These are phyloP conservation scores for Dorcus parallelipipedus DNA, from an alignment of 2,888 invertebrate genomes.

Conservation along the genomic window DNA sequence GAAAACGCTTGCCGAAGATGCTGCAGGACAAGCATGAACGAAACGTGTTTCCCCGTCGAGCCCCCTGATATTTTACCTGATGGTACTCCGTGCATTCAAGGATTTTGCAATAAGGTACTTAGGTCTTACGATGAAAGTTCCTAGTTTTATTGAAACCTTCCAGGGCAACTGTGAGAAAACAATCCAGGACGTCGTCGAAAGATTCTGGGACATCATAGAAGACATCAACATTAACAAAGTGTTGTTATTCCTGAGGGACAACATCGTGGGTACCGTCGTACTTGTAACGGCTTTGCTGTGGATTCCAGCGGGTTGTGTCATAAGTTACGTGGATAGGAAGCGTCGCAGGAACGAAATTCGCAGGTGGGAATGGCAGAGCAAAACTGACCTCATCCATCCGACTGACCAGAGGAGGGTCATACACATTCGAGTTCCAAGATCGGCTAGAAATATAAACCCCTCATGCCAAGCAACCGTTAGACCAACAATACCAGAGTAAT, in stretches of 20 bases:
- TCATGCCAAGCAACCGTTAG: conserved; percentile 1
- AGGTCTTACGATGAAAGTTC: neutral
- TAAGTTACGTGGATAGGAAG: conserved; percentile 78
- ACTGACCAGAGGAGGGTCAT: conserved; percentile 69
- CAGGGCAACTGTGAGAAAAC: conserved; percentile 93
- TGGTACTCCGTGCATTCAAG: conserved; percentile 94
- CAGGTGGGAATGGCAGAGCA: conserved; percentile 67
- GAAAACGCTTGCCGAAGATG: conserved; percentile 92
- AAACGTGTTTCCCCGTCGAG: conserved; percentile 87
- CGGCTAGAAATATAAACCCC: conserved; percentile 4
- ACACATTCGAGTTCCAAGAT: conserved; percentile 54
- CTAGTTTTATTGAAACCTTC: conserved; percentile 20
- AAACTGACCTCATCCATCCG: conserved; percentile 69
- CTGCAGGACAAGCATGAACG: conserved; percentile 86
- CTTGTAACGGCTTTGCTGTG: conserved; percentile 88
- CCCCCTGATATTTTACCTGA: conserved; percentile 86
- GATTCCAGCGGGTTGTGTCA: conserved; percentile 90
- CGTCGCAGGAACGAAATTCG: conserved; percentile 69
- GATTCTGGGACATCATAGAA: conserved; percentile 97
- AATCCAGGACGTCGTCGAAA: conserved; percentile 90
- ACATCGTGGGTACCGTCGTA: conserved; percentile 91
- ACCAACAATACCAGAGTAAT: conserved; percentile 11
- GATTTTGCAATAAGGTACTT: conserved; percentile 87
- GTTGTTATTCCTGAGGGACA: conserved; percentile 83
- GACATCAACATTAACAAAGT: conserved; percentile 94